These are phyloP conservation scores for Porites divaricata DNA, from an alignment of 92 coral and sea anemone species.

Conservation along the genomic window DNA sequence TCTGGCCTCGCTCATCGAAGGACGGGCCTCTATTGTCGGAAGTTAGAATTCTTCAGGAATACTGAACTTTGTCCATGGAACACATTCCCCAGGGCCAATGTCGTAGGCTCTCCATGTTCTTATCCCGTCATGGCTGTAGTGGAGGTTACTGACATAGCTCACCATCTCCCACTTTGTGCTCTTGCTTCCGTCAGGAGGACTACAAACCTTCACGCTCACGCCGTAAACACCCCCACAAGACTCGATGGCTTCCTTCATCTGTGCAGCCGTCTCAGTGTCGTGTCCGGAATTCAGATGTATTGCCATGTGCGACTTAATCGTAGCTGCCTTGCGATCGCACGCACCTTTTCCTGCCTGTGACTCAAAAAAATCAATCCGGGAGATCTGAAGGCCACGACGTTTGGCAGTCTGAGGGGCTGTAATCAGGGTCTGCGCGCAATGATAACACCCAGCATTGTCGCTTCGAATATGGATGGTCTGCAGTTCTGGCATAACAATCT, in stretches of 20 bases:
- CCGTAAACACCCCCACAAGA: conserved; percentile 45
- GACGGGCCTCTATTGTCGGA: conserved; percentile 31
- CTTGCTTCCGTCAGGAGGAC: conserved; percentile 15
- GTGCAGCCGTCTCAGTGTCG: conserved; percentile 23
- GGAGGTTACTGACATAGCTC: conserved; percentile 44
- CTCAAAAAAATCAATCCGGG: conserved; percentile 55
- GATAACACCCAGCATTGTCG: conserved; percentile 60
- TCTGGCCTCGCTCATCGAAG: conserved; percentile 17
- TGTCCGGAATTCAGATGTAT: conserved; percentile 45
- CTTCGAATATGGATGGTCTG: conserved; percentile 39
- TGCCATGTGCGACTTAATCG: conserved; percentile 43
- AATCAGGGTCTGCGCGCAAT: conserved; percentile 36
- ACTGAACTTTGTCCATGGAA: conserved; percentile 35
- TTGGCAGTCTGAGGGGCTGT: conserved; percentile 33
- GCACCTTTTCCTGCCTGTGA: conserved; percentile 68
- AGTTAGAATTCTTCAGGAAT: conserved; percentile 19
- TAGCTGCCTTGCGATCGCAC: conserved; percentile 62
- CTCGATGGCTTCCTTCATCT: conserved; percentile 51
- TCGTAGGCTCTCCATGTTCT: conserved; percentile 50
- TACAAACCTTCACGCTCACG: conserved; percentile 32
- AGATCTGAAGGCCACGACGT: conserved; percentile 32
- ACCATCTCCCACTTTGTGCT: conserved; percentile 37
- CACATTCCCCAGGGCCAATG: conserved; percentile 41
- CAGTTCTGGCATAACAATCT: conserved; percentile 45
- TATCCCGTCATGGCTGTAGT: conserved; percentile 26